These are phyloP conservation scores for Salvelinus fontinalis DNA, from an alignment of 2,113 vertebrate genomes.

Conservation along the genomic window DNA sequence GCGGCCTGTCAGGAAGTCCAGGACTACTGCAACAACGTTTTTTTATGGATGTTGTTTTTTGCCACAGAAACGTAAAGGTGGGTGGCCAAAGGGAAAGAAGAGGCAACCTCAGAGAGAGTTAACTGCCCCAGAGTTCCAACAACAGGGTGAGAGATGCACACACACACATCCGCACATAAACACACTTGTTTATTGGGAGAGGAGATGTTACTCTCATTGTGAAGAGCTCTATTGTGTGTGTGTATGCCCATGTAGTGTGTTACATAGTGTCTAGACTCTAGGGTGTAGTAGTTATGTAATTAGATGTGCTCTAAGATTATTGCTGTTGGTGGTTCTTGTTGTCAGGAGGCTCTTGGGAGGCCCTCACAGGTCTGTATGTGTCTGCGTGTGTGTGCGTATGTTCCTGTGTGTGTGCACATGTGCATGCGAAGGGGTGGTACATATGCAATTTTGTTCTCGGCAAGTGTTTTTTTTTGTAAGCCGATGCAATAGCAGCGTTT, in stretches of 20 bases:
- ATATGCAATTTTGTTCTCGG: background rate
- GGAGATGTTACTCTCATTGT: too few relatives aligned
- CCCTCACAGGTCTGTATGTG: constrained; percentile 33
- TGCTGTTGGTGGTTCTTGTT: background rate
- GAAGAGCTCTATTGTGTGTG: too few relatives aligned
- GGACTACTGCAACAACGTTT: too few relatives aligned
- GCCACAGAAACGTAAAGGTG: constrained; percentile 47
- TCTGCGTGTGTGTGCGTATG: background rate
- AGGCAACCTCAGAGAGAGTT: constrained; percentile 44
- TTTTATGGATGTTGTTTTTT: background rate
- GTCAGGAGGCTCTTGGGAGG: background rate
- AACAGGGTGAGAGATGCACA: constrained; percentile 35
- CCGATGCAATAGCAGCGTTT: background rate
- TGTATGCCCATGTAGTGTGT: too few relatives aligned
- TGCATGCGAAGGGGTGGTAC: background rate
- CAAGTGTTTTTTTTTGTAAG: background rate
- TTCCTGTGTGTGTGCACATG: background rate
- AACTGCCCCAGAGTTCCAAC: constrained; percentile 28
- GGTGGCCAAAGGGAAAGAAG: constrained; percentile 53
- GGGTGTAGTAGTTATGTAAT: background rate
- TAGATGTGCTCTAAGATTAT: background rate
- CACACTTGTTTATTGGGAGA: background rate
- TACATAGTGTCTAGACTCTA: too few relatives aligned
- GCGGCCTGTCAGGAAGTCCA: too few relatives aligned
- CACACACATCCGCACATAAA: background rate